Evolutionary conservation across 64 coral and sea anemone species (phyloP).

Genomic region (Platygyra sinensis): DNA sequence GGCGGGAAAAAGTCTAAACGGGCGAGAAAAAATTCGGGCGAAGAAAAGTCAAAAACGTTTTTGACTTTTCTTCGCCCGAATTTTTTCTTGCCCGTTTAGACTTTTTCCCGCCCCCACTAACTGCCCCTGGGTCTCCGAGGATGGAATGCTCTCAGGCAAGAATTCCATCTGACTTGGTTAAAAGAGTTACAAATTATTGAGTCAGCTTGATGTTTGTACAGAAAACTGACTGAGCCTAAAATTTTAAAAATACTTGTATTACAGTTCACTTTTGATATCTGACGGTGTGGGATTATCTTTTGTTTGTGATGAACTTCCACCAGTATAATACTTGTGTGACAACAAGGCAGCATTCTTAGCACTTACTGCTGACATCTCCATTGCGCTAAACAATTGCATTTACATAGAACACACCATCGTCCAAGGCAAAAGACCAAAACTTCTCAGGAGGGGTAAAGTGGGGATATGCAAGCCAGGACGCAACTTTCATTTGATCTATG

Average conservation of each 20-base stretch:
- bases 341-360: constrained; percentile 88
- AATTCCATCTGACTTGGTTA: too few relatives aligned
- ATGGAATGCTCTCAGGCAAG: too few relatives aligned
- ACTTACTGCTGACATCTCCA: constrained; percentile 95
- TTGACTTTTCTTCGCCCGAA: too few relatives aligned
- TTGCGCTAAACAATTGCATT: constrained; percentile 97
- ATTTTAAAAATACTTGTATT: not conserved
- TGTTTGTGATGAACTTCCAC: not conserved
- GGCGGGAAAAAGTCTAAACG: too few relatives aligned
- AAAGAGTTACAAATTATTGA: too few relatives aligned
- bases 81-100: too few relatives aligned
- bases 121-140: too few relatives aligned
- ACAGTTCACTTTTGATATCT: constrained; percentile 1
- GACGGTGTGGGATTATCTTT: not conserved
- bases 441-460: constrained; percentile 80
- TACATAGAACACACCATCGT: constrained; percentile 94
- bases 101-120: too few relatives aligned
- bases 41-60: too few relatives aligned
- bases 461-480: constrained; percentile 89
- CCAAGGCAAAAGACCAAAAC: constrained; percentile 87
- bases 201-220: too few relatives aligned
- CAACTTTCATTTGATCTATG: constrained; percentile 43
- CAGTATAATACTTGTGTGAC: constrained; percentile 61
- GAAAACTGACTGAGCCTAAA: too few relatives aligned
- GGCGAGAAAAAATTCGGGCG: too few relatives aligned